A percentile compares a stretch with the other conserved stretches of the same genome.
phyloP scores from a whole-genome alignment of 2,797 vertebrate genomes.

The Pipistrellus kuhlii region DNA sequence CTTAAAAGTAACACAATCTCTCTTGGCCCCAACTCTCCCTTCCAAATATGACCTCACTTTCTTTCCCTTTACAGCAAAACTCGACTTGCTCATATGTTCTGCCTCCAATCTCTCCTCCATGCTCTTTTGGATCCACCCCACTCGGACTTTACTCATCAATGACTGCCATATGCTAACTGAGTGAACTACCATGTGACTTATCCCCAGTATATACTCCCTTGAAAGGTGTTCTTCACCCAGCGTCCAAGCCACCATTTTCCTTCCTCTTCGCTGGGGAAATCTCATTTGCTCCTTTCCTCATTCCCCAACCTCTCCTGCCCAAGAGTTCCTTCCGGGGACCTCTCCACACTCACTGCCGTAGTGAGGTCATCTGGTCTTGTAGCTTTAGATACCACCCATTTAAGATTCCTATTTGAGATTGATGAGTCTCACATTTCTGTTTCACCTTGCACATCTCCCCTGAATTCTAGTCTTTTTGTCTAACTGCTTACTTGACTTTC shows the following conservation, averaged over 20 bases:
- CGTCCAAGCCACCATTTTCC: background rate
- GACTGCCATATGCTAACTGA: too few species aligned
- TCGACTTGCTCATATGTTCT: background rate
- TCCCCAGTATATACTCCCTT: background rate
- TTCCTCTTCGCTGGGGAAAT: background rate
- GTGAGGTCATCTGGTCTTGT: background rate
- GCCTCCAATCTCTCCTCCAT: background rate
- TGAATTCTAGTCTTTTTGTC: background rate
- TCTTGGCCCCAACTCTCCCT: background rate
- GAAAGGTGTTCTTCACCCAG: background rate
- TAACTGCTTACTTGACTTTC: background rate
- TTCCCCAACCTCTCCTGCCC: background rate
- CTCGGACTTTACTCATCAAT: background rate
- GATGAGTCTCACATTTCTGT: background rate
- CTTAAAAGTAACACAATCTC: background rate
- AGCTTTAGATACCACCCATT: background rate
- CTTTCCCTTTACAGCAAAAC: background rate
- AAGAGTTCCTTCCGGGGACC: background rate
- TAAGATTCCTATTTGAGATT: background rate
- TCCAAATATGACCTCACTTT: background rate
- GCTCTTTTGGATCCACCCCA: background rate
- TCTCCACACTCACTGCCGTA: background rate
- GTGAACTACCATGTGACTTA: accelerated
- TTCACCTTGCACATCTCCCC: background rate
- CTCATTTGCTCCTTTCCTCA: background rate